Base-by-base conservation (phyloP, 2,113 vertebrate species). In the Alexandromys fortis region DNA sequence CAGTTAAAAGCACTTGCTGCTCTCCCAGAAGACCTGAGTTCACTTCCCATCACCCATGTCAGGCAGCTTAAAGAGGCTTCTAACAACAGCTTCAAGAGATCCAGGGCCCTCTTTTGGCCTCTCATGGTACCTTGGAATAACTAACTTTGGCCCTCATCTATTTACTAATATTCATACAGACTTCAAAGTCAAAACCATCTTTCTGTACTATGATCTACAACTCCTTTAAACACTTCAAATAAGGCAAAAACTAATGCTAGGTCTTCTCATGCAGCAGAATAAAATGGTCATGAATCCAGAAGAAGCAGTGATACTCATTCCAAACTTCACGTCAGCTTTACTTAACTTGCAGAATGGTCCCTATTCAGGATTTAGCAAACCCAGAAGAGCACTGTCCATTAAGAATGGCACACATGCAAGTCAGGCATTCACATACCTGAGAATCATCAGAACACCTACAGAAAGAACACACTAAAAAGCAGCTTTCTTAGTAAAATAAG, bases 221-320 rank as follows among this genome's bases (percentile, higher is more conserved):
- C 12, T 45, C n/a, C n/a, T 96, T 58, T 77, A 93, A 94, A 92
- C 35, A 87, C 73, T 92, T 68, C 90, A 47, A 94, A 75, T 49
- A 52, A 0, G 77, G 14, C 16, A 93, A 7, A 75, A 94, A 85
- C 76, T 73, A 86, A 3, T 28, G 35, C 58, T 89, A 91, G 19
- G 75, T 89, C 28, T 72, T 76, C 78, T 22, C 33, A 88, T 85
- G 24, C n/a, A 91, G 79, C 82, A 91, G 19, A 89, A 30, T 4
- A 86, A 17, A 97, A 52, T 24, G 17, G 61, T 70, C 45, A 91
- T 81, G 81, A 92, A 92, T 83, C 90, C 92, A 91, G 24, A 95
- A 91, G 30, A 94, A 83, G 38, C n/a, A 78, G 52, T 87, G 4
- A 38, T 87, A 72, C 22, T 90, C 63, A 81, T 21, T 76, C 8